Evolutionary conservation across 2,797 vertebrate species (phyloP).

Genomic region (Sebastes nivosus): DNA sequence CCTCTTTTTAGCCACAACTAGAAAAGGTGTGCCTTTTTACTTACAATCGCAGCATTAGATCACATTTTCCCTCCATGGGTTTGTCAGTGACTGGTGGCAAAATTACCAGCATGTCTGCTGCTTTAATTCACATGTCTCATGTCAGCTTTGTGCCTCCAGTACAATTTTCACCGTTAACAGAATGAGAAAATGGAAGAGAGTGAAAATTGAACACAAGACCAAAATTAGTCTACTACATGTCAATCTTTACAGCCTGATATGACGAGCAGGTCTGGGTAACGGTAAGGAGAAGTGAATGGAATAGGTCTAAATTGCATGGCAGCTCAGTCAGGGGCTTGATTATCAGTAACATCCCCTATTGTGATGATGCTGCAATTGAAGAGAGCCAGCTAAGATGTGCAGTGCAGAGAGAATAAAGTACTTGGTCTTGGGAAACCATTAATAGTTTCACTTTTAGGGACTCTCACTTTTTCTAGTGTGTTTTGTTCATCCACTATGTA

Average conservation of each 20-base stretch:
- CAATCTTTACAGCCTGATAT: constrained; percentile 80
- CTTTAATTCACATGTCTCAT: constrained; percentile 84
- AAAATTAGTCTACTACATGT: constrained; percentile 82
- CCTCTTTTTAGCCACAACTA: constrained; percentile 66
- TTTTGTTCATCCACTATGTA: constrained; percentile 34
- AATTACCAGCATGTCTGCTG: constrained; percentile 82
- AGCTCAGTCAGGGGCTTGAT: constrained; percentile 81
- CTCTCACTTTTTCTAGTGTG: constrained; percentile 50
- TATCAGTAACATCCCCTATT: constrained; percentile 82
- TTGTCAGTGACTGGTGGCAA: constrained; percentile 78
- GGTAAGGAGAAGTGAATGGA: constrained; percentile 77
- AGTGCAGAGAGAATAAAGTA: constrained; percentile 72
- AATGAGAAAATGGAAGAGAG: constrained; percentile 81
- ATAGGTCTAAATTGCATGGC: constrained; percentile 80
- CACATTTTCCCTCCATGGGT: constrained; percentile 74
- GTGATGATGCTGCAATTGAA: constrained; percentile 79
- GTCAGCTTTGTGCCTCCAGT: constrained; percentile 79
- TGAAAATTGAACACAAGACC: constrained; percentile 83
- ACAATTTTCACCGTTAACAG: constrained; percentile 81
- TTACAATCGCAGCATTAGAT: constrained; percentile 81
- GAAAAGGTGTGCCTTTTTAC: constrained; percentile 78
- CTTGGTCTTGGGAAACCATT: constrained; percentile 71
- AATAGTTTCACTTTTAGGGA: constrained; percentile 72
- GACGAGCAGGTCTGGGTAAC: constrained; percentile 74
- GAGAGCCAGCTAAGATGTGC: constrained; percentile 68